A percentile compares a stretch with the other conserved stretches of the same genome.
phyloP scores from a whole-genome alignment of 2,888 invertebrate genomes.

The Alsophila aescularia region DNA sequence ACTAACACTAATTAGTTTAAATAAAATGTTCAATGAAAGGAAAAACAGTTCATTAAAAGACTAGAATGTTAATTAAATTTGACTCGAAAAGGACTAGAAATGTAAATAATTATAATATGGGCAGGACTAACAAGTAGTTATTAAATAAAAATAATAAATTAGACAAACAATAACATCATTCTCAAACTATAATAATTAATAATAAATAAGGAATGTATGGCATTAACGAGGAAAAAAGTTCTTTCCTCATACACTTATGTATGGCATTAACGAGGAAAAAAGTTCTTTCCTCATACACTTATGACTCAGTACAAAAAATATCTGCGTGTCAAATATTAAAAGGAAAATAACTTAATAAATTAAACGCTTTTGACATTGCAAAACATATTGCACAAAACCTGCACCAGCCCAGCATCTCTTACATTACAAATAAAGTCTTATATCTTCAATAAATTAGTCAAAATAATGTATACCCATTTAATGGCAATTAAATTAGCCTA shows the following conservation, averaged over 20 bases:
- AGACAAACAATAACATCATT: constrained; percentile 53
- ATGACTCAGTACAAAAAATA: constrained; percentile 16
- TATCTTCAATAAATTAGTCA: constrained; percentile 31
- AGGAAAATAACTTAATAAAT: background rate
- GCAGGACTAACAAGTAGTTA: constrained; percentile 48
- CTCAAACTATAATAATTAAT: constrained; percentile 40
- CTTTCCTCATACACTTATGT: constrained; percentile 48
- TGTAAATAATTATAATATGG: constrained; percentile 45
- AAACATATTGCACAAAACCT: constrained; percentile 39
- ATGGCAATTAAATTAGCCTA: constrained; percentile 41
- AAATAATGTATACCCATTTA: constrained; percentile 45
- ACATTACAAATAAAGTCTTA: constrained; percentile 49
- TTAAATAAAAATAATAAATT: constrained; percentile 49
- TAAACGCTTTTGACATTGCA: constrained; percentile 10
- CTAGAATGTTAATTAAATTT: constrained; percentile 51
- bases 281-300: constrained; percentile 23
- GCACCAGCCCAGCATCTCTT: constrained; percentile 11
- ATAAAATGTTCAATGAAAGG: constrained; percentile 15
- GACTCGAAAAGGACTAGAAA: constrained; percentile 59
- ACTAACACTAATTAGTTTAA: constrained; percentile 22
- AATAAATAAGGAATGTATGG: constrained; percentile 61
- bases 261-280: constrained; percentile 34
- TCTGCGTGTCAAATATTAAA: constrained; percentile 6
- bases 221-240: constrained; percentile 22
- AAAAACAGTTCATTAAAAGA: constrained; percentile 33